phyloP scores from a whole-genome alignment of 2,888 invertebrate genomes.

The Junonia oenone region DNA sequence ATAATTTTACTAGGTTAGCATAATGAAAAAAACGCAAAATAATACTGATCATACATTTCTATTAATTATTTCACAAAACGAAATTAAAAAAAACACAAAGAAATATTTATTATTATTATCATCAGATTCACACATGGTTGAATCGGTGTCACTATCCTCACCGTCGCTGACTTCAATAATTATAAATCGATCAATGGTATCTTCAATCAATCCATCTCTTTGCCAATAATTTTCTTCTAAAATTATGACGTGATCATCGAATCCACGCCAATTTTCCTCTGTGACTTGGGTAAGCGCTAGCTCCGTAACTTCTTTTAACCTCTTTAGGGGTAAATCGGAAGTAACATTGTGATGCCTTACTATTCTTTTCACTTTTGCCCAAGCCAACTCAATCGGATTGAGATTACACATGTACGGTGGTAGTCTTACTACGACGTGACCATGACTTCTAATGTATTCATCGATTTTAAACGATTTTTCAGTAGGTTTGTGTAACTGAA shows the following conservation, averaged over 20 bases:
- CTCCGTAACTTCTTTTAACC: slow-evolving; percentile 21
- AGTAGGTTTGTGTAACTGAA: slow-evolving; percentile 5
- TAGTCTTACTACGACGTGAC: slow-evolving; percentile 15
- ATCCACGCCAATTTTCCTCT: slow-evolving; percentile 24
- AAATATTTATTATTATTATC: too few species aligned
- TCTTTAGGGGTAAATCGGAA: slow-evolving; percentile 20
- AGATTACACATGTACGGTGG: slow-evolving; percentile 27
- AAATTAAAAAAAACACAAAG: too few species aligned
- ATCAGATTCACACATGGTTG: background rate
- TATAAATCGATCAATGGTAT: background rate
- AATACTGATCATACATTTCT: too few species aligned
- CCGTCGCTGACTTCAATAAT: slow-evolving; percentile 11
- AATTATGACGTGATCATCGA: slow-evolving; percentile 20
- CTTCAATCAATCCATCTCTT: slow-evolving; percentile 20
- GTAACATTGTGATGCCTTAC: slow-evolving; percentile 20
- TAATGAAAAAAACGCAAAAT: too few species aligned
- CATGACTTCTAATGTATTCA: slow-evolving; percentile 13
- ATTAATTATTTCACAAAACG: too few species aligned
- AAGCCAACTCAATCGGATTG: slow-evolving; percentile 27
- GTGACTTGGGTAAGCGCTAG: slow-evolving; percentile 11
- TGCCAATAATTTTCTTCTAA: slow-evolving; percentile 26
- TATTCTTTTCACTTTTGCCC: slow-evolving; percentile 23
- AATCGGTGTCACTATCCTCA: slow-evolving; percentile 21
- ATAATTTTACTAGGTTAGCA: too few species aligned
- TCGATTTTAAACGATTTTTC: slow-evolving; percentile 14